Conservation (phyloP, 2,113 vertebrate genomes). For the Laticauda colubrina region DNA sequence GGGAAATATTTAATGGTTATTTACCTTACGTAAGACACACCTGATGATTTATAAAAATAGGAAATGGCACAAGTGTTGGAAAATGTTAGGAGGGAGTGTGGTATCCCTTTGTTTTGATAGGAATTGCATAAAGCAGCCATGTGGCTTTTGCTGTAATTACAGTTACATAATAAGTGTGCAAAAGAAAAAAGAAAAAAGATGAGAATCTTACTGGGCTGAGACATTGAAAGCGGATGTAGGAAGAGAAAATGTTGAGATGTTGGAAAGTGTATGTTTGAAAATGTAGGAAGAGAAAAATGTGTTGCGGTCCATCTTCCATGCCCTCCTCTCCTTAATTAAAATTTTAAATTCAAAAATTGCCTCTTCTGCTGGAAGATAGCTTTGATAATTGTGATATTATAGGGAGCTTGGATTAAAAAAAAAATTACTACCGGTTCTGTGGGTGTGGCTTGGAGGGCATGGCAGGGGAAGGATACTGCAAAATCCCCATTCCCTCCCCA, state of each 20-base stretch:
- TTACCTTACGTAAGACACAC: not conserved
- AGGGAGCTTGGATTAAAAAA: not conserved
- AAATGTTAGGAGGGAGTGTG: not conserved
- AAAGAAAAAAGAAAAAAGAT: not conserved
- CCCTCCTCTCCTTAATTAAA: not conserved
- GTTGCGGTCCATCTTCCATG: not conserved
- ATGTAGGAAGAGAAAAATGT: not conserved
- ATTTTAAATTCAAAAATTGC: not conserved
- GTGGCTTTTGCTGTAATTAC: constrained; percentile 14
- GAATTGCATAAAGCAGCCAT: constrained; percentile 10
- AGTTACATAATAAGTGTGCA: not conserved
- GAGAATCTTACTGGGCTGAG: not conserved
- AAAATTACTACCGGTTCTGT: too few species aligned
- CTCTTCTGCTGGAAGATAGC: too few species aligned
- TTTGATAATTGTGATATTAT: too few species aligned
- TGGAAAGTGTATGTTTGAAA: not conserved
- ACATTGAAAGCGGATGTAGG: not conserved
- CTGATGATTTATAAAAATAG: not conserved
- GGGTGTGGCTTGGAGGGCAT: too few species aligned
- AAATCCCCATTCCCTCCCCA: too few species aligned
- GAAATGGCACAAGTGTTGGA: not conserved
- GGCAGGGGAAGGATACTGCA: too few species aligned
- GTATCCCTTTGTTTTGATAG: not conserved
- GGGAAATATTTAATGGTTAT: not conserved
- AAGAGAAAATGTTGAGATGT: not conserved